Percentiles rank a stretch among this genome's conserved stretches.
These are phyloP conservation scores for Antrozous pallidus DNA, from an alignment of 2,797 vertebrate species.

Conservation along the genomic window DNA sequence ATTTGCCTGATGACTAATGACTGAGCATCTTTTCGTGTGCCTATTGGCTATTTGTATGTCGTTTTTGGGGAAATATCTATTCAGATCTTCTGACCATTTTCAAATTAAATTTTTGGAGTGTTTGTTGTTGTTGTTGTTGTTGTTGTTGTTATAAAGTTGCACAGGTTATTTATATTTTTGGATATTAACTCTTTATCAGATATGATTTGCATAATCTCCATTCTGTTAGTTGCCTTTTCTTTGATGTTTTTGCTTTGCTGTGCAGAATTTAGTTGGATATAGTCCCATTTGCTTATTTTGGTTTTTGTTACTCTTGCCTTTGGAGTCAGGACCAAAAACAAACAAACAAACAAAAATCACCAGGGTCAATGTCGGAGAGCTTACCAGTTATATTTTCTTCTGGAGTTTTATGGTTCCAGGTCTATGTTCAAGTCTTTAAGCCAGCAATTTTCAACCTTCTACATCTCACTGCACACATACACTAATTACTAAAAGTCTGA, in stretches of 20 bases:
- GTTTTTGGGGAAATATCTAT: background rate
- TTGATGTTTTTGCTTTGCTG: background rate
- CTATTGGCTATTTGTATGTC: background rate
- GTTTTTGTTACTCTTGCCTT: background rate
- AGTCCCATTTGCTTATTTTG: background rate
- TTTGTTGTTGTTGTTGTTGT: background rate
- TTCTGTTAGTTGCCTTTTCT: background rate
- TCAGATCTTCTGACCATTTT: background rate
- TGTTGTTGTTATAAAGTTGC: background rate
- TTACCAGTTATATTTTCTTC: background rate
- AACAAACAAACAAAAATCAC: too few species aligned
- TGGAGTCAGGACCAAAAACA: background rate
- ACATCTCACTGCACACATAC: background rate
- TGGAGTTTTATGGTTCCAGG: background rate
- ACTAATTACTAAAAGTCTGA: background rate
- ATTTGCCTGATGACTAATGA: background rate
- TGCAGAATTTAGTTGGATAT: background rate
- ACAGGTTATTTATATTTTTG: background rate
- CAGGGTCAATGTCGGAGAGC: background rate
- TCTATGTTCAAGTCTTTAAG: background rate
- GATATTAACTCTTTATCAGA: background rate
- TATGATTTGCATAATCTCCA: too few species aligned
- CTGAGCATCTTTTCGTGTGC: background rate
- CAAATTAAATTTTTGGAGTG: background rate
- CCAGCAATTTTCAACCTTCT: background rate